phyloP scores from a whole-genome alignment of 2,113 vertebrate species.

The Aptenodytes forsteri region DNA sequence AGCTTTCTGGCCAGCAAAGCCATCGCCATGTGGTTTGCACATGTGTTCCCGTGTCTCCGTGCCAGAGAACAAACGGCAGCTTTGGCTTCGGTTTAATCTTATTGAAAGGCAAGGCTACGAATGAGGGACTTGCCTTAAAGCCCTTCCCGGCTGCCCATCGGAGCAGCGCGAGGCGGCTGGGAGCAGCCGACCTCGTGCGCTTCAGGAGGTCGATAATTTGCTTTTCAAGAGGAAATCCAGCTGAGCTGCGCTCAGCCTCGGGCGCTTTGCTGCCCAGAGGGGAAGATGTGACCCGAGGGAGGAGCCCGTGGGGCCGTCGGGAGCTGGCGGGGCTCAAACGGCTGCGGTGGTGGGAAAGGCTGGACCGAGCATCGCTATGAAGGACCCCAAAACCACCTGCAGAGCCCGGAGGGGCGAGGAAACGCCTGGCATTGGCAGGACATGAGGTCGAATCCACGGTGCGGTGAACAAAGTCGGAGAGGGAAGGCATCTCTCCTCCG shows the following conservation, averaged over 20 bases:
- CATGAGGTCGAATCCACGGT: accelerated
- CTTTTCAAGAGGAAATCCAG: not conserved
- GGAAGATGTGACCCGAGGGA: not conserved
- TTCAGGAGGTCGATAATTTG: not conserved
- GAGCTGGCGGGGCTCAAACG: not conserved
- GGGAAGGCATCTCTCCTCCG: accelerated
- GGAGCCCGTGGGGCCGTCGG: accelerated
- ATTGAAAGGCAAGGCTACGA: not conserved
- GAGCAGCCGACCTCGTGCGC: not conserved
- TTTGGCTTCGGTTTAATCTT: not conserved
- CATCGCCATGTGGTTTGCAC: not conserved
- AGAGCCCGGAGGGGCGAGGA: not conserved
- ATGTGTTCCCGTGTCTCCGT: not conserved
- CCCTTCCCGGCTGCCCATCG: not conserved
- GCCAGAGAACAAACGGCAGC: not conserved
- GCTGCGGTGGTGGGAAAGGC: not conserved
- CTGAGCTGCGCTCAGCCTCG: not conserved
- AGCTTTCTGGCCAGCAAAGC: not conserved
- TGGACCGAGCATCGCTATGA: accelerated
- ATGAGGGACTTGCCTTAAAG: not conserved
- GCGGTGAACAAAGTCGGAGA: not conserved
- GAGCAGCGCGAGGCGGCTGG: not conserved
- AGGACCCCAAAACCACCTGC: not conserved
- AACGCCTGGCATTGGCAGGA: not conserved
- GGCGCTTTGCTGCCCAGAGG: not conserved